These are phyloP conservation scores for Hydrolagus affinis DNA, from an alignment of 2,113 vertebrate genomes.

Conservation along the genomic window DNA sequence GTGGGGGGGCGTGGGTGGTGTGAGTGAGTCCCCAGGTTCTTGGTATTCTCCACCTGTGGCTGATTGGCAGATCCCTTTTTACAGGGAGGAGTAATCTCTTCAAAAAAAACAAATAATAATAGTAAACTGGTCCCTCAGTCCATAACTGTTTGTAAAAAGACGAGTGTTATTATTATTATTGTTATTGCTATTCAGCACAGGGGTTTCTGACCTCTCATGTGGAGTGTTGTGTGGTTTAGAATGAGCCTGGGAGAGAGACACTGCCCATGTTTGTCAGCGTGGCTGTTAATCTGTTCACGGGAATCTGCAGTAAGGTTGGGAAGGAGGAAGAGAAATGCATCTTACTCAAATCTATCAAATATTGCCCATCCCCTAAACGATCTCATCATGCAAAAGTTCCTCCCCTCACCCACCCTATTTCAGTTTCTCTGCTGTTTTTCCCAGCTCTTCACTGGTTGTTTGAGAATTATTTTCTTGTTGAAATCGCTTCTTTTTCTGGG, in stretches of 20 bases:
- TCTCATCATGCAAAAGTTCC: conserved; percentile 18
- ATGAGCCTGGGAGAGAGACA: not conserved
- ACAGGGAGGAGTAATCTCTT: too few species aligned
- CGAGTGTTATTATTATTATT: too few species aligned
- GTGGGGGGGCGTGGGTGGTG: too few species aligned
- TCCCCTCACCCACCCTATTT: too few species aligned
- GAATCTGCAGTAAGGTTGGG: not conserved
- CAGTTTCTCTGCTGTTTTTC: not conserved
- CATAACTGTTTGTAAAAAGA: too few species aligned
- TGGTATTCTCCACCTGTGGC: too few species aligned
- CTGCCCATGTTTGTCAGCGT: not conserved
- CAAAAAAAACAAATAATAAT: too few species aligned
- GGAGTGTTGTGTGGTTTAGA: not conserved
- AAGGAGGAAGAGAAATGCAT: not conserved
- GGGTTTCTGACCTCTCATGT: too few species aligned
- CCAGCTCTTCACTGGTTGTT: not conserved
- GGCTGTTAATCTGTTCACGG: not conserved
- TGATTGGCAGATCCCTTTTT: too few species aligned
- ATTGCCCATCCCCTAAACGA: not conserved
- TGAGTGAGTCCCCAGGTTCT: not conserved
- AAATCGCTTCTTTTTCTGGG: not conserved
- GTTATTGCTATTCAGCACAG: too few species aligned
- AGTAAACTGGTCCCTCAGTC: too few species aligned
- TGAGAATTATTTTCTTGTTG: not conserved
- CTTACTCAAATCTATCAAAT: not conserved